phyloP scores from a whole-genome alignment of 1,140 invertebrate genomes.

The Phymastichus coffea region DNA sequence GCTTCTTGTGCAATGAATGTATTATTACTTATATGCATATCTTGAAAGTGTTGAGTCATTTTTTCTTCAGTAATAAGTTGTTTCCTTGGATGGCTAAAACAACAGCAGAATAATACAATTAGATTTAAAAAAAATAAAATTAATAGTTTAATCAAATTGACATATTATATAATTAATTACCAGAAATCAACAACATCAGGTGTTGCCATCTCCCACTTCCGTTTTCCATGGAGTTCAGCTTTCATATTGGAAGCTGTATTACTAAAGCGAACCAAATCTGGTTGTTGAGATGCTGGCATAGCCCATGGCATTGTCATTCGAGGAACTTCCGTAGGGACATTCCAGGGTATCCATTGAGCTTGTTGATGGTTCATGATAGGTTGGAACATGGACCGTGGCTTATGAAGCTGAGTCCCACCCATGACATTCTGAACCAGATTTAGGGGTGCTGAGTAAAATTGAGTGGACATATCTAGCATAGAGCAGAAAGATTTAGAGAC shows the following conservation, averaged over 20 bases:
- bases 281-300: slow-evolving; percentile 38
- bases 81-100: slow-evolving; percentile 62
- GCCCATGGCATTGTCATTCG: slow-evolving; percentile 50
- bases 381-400: slow-evolving; percentile 51
- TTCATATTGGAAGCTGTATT: slow-evolving; percentile 34
- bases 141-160: slow-evolving; percentile 1
- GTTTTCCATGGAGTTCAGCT: slow-evolving; percentile 42
- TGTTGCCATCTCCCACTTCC: slow-evolving; percentile 49
- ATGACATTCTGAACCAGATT: slow-evolving; percentile 43
- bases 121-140: slow-evolving; percentile 18
- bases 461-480: slow-evolving; percentile 5
- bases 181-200: slow-evolving; percentile 37
- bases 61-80: slow-evolving; percentile 79
- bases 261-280: slow-evolving; percentile 45
- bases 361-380: slow-evolving; percentile 50
- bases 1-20: slow-evolving; percentile 29
- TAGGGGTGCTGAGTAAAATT: slow-evolving; percentile 20
- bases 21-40: slow-evolving; percentile 66
- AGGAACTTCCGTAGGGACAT: slow-evolving; percentile 47
- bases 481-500: slow-evolving; percentile 13
- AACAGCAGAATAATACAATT: too few species aligned
- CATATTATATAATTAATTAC: background rate
- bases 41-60: slow-evolving; percentile 74
- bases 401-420: slow-evolving; percentile 48
- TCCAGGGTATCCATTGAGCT: slow-evolving; percentile 37